Conservation (phyloP, 2,888 invertebrate genomes). For the Sphinx pinastri region DNA sequence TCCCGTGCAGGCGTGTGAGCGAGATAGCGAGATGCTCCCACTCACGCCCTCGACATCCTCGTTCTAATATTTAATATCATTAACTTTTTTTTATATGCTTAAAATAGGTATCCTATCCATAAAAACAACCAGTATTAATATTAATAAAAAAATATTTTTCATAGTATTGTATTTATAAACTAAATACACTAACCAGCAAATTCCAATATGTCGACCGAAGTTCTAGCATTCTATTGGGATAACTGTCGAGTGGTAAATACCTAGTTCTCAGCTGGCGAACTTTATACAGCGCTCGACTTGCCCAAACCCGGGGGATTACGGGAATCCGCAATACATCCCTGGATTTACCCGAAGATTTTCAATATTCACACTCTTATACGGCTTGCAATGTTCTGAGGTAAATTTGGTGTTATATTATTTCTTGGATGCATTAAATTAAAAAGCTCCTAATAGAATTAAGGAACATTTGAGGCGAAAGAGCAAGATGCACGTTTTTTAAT, state of each 20-base stretch:
- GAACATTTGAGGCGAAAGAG: too few species aligned
- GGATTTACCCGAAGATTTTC: conserved; percentile 15
- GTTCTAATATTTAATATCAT: background rate
- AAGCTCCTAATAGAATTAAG: too few species aligned
- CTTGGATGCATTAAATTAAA: background rate
- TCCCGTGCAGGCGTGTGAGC: too few species aligned
- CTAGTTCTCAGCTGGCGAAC: background rate
- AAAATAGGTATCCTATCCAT: too few species aligned
- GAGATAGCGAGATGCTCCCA: background rate
- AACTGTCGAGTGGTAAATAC: conserved; percentile 10
- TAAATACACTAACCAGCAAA: too few species aligned
- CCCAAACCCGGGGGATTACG: conserved; percentile 4
- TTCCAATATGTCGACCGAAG: background rate
- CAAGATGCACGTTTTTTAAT: too few species aligned
- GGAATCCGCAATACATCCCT: conserved; percentile 8
- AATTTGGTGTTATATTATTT: background rate
- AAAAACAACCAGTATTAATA: too few species aligned
- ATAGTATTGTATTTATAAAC: too few species aligned
- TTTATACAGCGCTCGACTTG: conserved; percentile 6
- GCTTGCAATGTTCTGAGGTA: background rate
- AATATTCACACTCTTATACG: background rate
- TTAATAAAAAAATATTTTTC: too few species aligned
- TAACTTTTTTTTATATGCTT: too few species aligned
- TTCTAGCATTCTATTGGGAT: background rate
- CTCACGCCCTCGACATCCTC: background rate